Percentiles rank a stretch among this genome's conserved stretches.
Conservation (phyloP, 2,113 vertebrate species). For the Numida meleagris region DNA sequence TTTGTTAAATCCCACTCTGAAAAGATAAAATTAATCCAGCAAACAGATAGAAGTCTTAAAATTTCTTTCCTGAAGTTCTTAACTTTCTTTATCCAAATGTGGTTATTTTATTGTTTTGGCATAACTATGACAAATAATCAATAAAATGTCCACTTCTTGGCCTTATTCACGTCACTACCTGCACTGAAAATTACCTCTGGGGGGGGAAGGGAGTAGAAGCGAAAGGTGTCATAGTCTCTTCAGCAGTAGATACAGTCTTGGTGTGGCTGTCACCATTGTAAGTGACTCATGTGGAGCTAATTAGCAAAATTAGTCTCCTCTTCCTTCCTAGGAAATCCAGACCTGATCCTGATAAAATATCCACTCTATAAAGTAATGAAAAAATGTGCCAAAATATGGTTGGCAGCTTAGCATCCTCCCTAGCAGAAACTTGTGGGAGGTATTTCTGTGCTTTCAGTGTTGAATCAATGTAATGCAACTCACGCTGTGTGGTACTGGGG, state of each 20-base stretch:
- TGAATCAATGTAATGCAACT: neutral
- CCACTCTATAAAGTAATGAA: neutral
- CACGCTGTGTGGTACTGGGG: neutral
- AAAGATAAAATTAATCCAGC: neutral
- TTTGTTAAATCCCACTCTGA: neutral
- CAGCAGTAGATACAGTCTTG: neutral
- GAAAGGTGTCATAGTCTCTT: neutral
- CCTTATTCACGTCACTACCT: neutral
- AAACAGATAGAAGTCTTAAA: neutral
- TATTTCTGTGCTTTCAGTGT: neutral
- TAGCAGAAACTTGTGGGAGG: neutral
- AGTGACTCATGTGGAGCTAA: neutral
- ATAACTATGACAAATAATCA: neutral
- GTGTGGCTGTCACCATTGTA: neutral
- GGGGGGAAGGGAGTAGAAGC: neutral
- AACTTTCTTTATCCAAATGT: neutral
- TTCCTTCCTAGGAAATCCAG: neutral
- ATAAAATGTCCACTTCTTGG: neutral
- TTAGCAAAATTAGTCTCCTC: neutral
- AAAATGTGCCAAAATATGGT: neutral
- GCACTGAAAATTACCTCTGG: neutral
- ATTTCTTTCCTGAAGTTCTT: neutral
- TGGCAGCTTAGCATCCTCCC: neutral
- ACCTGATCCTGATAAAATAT: neutral
- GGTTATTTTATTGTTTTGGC: slow-evolving; percentile 17